Evolutionary conservation across 2,797 vertebrate genomes (phyloP), one percentile per base, ranked within the genome.

Genomic region (Menidia menidia): DNA sequence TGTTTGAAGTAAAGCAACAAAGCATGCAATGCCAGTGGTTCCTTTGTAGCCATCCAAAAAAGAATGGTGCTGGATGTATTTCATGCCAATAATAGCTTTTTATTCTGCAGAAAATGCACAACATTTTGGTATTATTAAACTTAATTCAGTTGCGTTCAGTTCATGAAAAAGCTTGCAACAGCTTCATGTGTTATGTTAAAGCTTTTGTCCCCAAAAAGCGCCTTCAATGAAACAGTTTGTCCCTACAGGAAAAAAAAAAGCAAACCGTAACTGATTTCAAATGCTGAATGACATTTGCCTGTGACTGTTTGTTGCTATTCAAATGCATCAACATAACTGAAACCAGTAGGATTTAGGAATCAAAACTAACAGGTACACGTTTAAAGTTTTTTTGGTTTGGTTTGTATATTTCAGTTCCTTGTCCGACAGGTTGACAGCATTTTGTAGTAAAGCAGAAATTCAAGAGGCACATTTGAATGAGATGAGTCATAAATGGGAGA

Each of bases 351-450:
- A 61, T 56, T 60, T 41, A 80, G 72, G 76, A 87, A 83, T 81
- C 53, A 78, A 83, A 85, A 82, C 70, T 33, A 45, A 2, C 32
- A 62, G 3, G 2, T 19, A 44, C 16, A 44, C 35, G 58, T 58
- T 59, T 56, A 6, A 8, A 41, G 16, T 39, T 39, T 39, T 39
- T 44, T 69, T 60, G 33, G 16, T 39, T 39, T 39, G 5, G 35
- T 69, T 60, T 25, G 39, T 1, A 65, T 51, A 8, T 87, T 68
- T 83, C 82, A 71, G 14, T 88, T 89, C 86, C 83, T 71, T 68
- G 56, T 39, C 0, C 4, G 0, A 11, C 2, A 47, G 0, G 52
- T 62, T 56, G 35, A 0, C 10, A 57, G 3, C 7, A 51, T 11
- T 43, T 39, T 18, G 31, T 62, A 69, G 58, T 10, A 65, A 53